Base-by-base conservation (phyloP, 2,797 vertebrate genomes). In the Sebastes iracundus region DNA sequence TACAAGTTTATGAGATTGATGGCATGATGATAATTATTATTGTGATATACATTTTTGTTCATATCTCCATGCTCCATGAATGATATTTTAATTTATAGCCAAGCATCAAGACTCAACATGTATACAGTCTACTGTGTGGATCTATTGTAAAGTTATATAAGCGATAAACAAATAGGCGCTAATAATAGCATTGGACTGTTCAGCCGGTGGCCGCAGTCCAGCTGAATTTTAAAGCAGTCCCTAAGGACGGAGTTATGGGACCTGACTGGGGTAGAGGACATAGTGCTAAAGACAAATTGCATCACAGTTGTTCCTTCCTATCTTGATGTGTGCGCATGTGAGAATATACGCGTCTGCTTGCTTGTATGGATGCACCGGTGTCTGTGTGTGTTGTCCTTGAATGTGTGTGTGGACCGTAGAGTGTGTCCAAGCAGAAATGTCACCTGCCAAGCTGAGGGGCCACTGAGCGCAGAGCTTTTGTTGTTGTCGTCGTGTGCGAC, bases 401-500 rank as follows among this genome's bases (percentile, higher is more conserved):
- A 18, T 64, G 33, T 49, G 28, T 77, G 72, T 64, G 18, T 64
- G 71, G 85, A 42, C 38, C 0, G 38, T 16, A 42, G 87, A 77
- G 72, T 28, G 68, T 20, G 52, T 85, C 80, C 79, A 87, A 87
- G 77, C 61, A 80, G 81, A 87, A 88, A 93, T 89, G 88, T 88
- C 92, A 88, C 88, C 90, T 89, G 82, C 72, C 81, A 49, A 82
- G 25, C 60, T 6, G 42, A 62, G 64, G n/a, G 23, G 87, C 83
- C 80, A 68, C 76, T 1, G 3, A 7, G 66, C 46, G 4, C 68
- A 22, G 56, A 22, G 74, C 79, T 80, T 87, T 89, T 89, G 82
- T 82, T 78, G 63, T 80, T 65, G 70, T 69, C 20, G 25, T 42
- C 6, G 14, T 42, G 38, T 65, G 73, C 7, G 72, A 64, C 65